A percentile compares a stretch with the other conserved stretches of the same genome.
Conservation (phyloP, 1,140 invertebrate genomes). For the Triops longicaudatus region DNA sequence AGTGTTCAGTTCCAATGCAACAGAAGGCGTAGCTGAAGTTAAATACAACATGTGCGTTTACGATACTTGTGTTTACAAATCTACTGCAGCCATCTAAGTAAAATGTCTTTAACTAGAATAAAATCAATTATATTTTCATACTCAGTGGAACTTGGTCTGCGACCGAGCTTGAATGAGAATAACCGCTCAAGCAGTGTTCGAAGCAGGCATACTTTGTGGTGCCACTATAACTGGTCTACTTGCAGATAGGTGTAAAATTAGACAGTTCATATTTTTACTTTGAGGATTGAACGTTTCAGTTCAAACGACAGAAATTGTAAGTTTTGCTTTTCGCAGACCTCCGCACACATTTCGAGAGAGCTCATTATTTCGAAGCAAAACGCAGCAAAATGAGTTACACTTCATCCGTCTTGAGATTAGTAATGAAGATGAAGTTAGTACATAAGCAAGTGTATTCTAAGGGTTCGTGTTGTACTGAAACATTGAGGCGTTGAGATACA, state of each 20-base stretch:
- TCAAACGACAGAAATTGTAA: too few species aligned
- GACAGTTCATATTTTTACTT: too few species aligned
- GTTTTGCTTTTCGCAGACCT: too few species aligned
- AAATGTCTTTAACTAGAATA: not conserved
- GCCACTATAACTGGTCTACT: not conserved
- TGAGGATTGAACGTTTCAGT: too few species aligned
- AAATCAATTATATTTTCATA: not conserved
- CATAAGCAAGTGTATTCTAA: constrained; percentile 12
- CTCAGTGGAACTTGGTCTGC: not conserved
- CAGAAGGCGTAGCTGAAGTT: not conserved
- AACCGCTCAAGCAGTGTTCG: not conserved
- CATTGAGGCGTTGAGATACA: not conserved
- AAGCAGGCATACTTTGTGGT: not conserved
- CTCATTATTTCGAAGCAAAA: not conserved
- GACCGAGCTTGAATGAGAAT: not conserved
- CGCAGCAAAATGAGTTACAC: not conserved
- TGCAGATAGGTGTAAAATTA: not conserved
- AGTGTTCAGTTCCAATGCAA: not conserved
- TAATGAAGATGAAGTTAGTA: not conserved
- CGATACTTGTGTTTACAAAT: not conserved
- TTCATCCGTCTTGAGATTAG: not conserved
- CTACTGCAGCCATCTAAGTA: not conserved
- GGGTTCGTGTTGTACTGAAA: constrained; percentile 1
- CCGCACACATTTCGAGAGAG: too few species aligned
- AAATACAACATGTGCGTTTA: not conserved